phyloP scores from a whole-genome alignment of 2,797 vertebrate species.

The Onychomys torridus region DNA sequence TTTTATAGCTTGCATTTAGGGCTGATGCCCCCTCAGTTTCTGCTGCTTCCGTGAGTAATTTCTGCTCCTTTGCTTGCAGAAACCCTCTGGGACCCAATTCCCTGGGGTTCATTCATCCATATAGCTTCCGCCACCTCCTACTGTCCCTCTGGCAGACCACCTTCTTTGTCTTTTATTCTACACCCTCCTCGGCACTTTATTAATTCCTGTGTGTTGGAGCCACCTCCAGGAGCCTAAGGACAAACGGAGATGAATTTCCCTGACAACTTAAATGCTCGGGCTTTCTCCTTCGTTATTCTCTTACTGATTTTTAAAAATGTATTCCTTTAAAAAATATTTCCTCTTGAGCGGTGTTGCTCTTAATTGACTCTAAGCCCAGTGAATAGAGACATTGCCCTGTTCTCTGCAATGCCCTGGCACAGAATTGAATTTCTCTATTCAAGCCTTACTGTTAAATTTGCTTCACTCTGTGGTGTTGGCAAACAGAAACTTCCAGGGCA shows the following conservation, averaged over 20 bases:
- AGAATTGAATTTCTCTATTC: not conserved
- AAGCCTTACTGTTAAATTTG: slow-evolving; percentile 59
- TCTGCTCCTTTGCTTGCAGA: not conserved
- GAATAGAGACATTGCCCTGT: slow-evolving; percentile 71
- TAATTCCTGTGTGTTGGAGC: slow-evolving; percentile 28
- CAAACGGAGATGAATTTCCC: slow-evolving; percentile 70
- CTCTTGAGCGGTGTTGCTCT: slow-evolving; percentile 14
- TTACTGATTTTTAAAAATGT: not conserved
- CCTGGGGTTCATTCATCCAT: not conserved
- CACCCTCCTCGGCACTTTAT: not conserved
- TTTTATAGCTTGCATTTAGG: not conserved
- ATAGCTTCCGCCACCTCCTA: not conserved
- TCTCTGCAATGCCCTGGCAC: slow-evolving; percentile 64
- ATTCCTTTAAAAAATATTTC: not conserved
- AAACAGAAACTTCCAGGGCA: slow-evolving; percentile 65
- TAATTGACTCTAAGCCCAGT: slow-evolving; percentile 43
- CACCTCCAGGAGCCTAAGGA: slow-evolving; percentile 44
- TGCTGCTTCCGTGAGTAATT: slow-evolving; percentile 23
- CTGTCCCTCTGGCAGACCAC: not conserved
- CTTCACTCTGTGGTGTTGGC: slow-evolving; percentile 56
- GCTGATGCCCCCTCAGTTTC: not conserved
- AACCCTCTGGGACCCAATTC: not conserved
- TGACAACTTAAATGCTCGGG: slow-evolving; percentile 43
- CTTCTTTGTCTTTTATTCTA: slow-evolving; percentile 24
- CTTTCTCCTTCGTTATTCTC: slow-evolving; percentile 57